Conservation (phyloP, 2,888 invertebrate species). For the Hylaea fasciaria region DNA sequence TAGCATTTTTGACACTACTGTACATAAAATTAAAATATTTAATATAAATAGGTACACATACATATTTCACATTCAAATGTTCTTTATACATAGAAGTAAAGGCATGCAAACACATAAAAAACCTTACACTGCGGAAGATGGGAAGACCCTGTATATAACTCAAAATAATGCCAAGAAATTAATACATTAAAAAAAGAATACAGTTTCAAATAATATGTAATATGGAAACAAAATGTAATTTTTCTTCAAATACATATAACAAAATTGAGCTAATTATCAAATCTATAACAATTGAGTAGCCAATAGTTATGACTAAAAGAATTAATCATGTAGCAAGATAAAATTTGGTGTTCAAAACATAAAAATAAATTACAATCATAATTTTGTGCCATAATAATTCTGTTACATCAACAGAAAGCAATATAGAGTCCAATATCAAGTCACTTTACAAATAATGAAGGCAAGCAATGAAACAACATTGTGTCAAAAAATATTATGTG, state of each 20-base stretch:
- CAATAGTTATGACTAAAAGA: no score
- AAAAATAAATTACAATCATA: not conserved
- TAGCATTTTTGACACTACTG: no score
- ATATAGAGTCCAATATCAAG: conserved; percentile 3
- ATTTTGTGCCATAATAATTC: no score
- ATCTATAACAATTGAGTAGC: not conserved
- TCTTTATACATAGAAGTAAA: conserved; percentile 12
- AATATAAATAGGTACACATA: conserved; percentile 9
- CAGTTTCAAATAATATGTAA: not conserved
- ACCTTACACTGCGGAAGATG: conserved; percentile 25
- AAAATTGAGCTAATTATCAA: conserved; percentile 2
- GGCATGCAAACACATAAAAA: conserved; percentile 27
- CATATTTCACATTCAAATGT: conserved; percentile 3
- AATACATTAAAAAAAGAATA: conserved; percentile 18
- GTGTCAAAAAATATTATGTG: not conserved
- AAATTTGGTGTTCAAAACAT: conserved; percentile 10
- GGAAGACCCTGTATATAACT: conserved; percentile 37
- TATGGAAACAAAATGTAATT: conserved; percentile 18
- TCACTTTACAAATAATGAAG: conserved; percentile 1
- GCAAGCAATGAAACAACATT: conserved; percentile 23
- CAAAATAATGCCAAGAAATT: conserved; percentile 30
- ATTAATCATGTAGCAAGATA: no score
- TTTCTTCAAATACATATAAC: not conserved
- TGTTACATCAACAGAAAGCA: no score
- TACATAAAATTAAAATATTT: not conserved